Conservation (phyloP, 2,113 vertebrate species). For the Cnemophilus loriae region DNA sequence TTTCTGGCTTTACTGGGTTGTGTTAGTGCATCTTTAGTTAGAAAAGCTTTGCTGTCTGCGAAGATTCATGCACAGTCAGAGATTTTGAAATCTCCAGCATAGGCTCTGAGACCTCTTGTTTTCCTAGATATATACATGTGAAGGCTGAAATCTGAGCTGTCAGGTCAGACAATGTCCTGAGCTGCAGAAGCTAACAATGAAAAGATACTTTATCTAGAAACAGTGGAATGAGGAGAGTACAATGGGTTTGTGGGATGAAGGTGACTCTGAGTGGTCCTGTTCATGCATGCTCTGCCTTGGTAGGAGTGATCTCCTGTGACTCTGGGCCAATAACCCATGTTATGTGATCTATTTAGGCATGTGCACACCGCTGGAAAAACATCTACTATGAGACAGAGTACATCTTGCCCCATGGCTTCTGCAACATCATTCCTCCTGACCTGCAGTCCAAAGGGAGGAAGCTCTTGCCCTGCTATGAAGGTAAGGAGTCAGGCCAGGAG, state of each 20-base stretch:
- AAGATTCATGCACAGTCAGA: not conserved
- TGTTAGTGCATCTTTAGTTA: not conserved
- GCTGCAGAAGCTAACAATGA: not conserved
- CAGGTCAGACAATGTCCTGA: not conserved
- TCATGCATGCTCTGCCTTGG: not conserved
- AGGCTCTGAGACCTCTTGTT: not conserved
- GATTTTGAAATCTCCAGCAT: not conserved
- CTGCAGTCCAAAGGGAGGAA: constrained; percentile 81
- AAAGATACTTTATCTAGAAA: not conserved
- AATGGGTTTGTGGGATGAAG: not conserved
- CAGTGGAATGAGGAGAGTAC: not conserved
- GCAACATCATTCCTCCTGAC: constrained; percentile 87
- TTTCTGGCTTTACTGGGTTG: not conserved
- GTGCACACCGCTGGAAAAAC: constrained; percentile 98
- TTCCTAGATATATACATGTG: not conserved
- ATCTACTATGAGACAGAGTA: constrained; percentile 90
- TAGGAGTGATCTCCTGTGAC: not conserved
- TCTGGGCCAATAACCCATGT: not conserved
- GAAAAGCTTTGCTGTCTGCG: not conserved
- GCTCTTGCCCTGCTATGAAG: constrained; percentile 95
- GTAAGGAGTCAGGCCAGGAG: constrained; percentile 53
- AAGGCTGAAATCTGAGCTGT: not conserved
- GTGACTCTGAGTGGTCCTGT: not conserved
- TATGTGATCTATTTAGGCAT: constrained; percentile 77
- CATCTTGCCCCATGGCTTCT: constrained; percentile 93